Evolutionary conservation across 1,140 invertebrate species (phyloP), one percentile per base, ranked within the genome.

Genomic region (Drosophila nigromelanica): DNA sequence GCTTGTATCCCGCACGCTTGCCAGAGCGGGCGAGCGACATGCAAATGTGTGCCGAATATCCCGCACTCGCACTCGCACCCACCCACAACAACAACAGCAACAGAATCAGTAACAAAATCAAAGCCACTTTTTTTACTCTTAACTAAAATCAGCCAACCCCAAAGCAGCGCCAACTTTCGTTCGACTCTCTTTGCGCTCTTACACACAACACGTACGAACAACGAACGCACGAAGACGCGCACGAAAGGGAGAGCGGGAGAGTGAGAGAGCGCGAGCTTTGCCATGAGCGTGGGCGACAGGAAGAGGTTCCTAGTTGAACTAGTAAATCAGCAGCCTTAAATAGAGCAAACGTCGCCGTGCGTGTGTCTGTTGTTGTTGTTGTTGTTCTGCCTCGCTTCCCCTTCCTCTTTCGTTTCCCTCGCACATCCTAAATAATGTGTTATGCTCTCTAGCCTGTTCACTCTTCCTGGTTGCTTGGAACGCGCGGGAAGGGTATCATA

Each of bases 91-190:
- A 50, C 71, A 68, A 71, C 64, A 80, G 62, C 73, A 76, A 56
- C 21, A 24, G 58, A 50, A 78, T 63, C 58, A 50, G 45, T 68
- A 42, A 58, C 68, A 56, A 72, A 78, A 87, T 87, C 82, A 82
- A 79, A 87, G 78, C 75, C 67, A 86, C 81, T 78, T 78, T 24
- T 24, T 86, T 74, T 69, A 82, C 82, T 86, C 82, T 87, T 78
- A 82, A 87, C 82, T 79, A 76, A 86, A 86, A 81, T 81, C 82
- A 54, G 21, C 66, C 42, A 60, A 30, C 59, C 50, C 62, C 45
- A 40, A 27, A 11, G 30, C 18, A 39, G 60, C 61, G 3, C 18
- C 52, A 51, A 24, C 21, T 35, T 40, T 50, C 45, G 40, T 48
- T 11, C 5, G n/a, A 35, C 52, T 50, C 51, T 47, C 52, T 68